Percentiles rank a stretch among this genome's conserved stretches.
Conservation (phyloP, 2,888 invertebrate genomes). For the Meiosimyza decipiens region DNA sequence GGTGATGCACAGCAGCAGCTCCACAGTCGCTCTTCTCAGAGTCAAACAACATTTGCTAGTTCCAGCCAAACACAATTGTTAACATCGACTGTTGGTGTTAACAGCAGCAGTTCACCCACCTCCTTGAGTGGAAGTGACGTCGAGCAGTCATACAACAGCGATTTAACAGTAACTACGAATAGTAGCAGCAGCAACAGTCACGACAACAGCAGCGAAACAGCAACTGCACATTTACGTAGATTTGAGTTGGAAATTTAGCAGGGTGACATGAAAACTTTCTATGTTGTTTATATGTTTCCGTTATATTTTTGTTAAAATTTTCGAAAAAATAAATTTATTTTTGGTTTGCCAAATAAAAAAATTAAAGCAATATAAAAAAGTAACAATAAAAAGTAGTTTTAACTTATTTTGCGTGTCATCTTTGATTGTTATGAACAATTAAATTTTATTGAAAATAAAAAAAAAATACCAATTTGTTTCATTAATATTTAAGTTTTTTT, state of each 20-base stretch:
- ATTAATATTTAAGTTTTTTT: no score
- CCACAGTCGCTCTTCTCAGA: neutral
- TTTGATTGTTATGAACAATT: constrained; percentile 31
- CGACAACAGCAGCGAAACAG: constrained; percentile 39
- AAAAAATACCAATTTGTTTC: neutral
- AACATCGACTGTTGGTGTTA: constrained; percentile 22
- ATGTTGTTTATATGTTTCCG: constrained; percentile 27
- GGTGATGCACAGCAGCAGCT: constrained; percentile 44
- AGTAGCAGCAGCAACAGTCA: constrained; percentile 42
- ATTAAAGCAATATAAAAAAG: constrained; percentile 30
- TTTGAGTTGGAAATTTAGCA: constrained; percentile 70
- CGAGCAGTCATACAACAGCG: constrained; percentile 64
- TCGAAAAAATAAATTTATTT: constrained; percentile 1
- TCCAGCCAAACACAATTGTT: constrained; percentile 14
- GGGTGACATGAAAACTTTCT: neutral
- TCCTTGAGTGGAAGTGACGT: constrained; percentile 79
- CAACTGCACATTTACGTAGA: constrained; percentile 71
- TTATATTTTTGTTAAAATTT: constrained; percentile 31
- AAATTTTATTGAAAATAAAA: constrained; percentile 33
- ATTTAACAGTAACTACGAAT: constrained; percentile 41
- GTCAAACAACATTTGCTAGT: constrained; percentile 37
- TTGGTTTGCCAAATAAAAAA: constrained; percentile 9
- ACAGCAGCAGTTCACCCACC: constrained; percentile 65
- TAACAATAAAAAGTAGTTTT: constrained; percentile 34
- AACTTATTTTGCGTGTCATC: constrained; percentile 32